Percentiles rank a stretch among this genome's conserved stretches.
Evolutionary conservation across 2,113 vertebrate species (phyloP).

Genomic region (Pandion haliaetus): DNA sequence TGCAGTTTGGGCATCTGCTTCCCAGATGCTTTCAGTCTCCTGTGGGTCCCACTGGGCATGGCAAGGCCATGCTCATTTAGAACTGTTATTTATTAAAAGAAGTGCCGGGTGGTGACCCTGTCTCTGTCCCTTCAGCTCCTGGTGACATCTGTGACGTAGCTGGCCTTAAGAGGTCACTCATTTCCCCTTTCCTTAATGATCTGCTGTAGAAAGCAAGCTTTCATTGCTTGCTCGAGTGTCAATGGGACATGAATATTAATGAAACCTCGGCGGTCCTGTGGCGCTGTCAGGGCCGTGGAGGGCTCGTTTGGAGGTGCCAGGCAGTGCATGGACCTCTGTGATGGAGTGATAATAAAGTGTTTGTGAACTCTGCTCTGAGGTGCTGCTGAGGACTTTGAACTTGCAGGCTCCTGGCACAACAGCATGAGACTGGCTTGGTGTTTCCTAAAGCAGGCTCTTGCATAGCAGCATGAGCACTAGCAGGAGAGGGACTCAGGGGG

Average conservation of each 20-base stretch:
- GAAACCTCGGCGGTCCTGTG: conserved; percentile 41
- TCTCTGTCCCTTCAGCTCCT: not conserved
- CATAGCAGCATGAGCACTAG: not conserved
- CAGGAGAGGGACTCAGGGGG: not conserved
- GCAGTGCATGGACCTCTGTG: conserved; percentile 28
- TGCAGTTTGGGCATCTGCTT: not conserved
- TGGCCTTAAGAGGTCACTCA: conserved; percentile 50
- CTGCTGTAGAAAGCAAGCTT: conserved; percentile 57
- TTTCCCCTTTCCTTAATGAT: conserved; percentile 55
- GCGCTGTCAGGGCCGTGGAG: not conserved
- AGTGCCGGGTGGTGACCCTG: not conserved
- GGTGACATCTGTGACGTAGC: not conserved
- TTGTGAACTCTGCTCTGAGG: conserved; percentile 3
- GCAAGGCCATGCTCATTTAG: not conserved
- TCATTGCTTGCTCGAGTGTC: conserved; percentile 44
- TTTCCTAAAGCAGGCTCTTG: not conserved
- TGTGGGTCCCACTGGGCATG: not conserved
- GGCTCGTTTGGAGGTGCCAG: conserved; percentile 44
- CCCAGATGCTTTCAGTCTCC: not conserved
- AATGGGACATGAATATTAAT: conserved; percentile 74
- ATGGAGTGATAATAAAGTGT: conserved; percentile 47
- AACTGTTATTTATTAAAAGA: conserved; percentile 10
- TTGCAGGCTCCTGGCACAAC: not conserved
- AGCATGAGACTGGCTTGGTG: not conserved
- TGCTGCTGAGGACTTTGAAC: not conserved